Percentiles rank a stretch among this genome's conserved stretches.
phyloP scores from a whole-genome alignment of 2,888 invertebrate species.

The Acleris cristana region DNA sequence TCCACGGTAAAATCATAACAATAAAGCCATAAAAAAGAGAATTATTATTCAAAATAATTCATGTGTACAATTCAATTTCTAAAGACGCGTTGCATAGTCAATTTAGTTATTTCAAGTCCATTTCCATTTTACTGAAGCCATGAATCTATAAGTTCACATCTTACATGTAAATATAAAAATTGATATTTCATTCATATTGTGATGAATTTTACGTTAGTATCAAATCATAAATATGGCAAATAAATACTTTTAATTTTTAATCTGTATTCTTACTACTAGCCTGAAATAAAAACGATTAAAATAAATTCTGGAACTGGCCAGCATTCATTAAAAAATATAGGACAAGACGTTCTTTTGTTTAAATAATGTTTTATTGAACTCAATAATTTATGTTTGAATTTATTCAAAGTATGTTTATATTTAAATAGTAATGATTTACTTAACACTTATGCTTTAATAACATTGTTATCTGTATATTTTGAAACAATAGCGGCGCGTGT shows the following conservation, averaged over 20 bases:
- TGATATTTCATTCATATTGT: neutral
- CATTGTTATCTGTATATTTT: neutral
- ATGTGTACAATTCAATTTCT: conserved; percentile 9
- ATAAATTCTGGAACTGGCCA: no score
- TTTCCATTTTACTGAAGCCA: conserved; percentile 13
- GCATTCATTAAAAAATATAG: no score
- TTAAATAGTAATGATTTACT: neutral
- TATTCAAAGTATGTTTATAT: neutral
- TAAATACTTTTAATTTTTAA: no score
- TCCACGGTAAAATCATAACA: no score
- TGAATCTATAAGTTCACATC: conserved; percentile 7
- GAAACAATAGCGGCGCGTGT: conserved; percentile 1
- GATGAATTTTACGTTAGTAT: neutral
- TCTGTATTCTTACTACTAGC: no score
- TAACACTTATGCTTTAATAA: neutral
- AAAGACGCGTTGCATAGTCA: conserved; percentile 15
- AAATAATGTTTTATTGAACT: neutral
- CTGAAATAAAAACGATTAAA: no score
- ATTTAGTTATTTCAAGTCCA: conserved; percentile 10
- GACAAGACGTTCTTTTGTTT: no score
- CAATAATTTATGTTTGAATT: neutral
- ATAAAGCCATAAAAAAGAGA: no score
- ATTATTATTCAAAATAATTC: neutral
- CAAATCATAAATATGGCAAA: no score
- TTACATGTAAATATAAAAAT: neutral